Conservation (phyloP, 2,113 vertebrate species). For the Chlorocebus sabaeus region DNA sequence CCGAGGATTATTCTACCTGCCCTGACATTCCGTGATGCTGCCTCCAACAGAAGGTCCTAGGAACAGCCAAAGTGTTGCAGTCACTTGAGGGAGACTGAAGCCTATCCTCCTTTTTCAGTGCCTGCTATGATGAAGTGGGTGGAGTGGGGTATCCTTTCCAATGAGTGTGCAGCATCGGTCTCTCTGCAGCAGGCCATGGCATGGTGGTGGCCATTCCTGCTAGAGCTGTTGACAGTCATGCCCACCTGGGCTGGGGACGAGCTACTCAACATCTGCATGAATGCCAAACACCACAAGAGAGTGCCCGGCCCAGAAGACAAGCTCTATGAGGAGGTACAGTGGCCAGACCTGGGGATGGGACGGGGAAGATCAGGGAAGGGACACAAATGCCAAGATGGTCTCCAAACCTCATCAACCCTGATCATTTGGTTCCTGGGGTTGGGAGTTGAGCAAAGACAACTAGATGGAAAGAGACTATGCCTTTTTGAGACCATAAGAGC, state of each 20-base stretch:
- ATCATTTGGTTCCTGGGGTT: background rate
- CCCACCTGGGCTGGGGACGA: conserved; percentile 56
- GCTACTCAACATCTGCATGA: conserved; percentile 90
- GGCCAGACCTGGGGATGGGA: background rate
- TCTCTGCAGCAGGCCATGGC: conserved; percentile 58
- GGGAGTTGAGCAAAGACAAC: background rate
- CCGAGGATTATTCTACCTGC: background rate
- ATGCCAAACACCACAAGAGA: conserved; percentile 89
- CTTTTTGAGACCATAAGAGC: background rate
- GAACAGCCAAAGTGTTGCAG: background rate
- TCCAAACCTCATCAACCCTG: background rate
- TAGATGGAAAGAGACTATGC: background rate
- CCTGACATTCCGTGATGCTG: background rate
- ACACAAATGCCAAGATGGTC: background rate
- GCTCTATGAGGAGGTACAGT: conserved; percentile 58
- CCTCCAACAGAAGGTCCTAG: background rate
- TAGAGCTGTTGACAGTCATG: conserved; percentile 58
- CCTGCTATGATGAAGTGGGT: background rate
- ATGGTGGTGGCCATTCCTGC: conserved; percentile 46
- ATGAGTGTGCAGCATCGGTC: background rate
- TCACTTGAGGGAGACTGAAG: background rate
- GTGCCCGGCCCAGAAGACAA: conserved; percentile 87
- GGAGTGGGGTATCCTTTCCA: rapidly evolving
- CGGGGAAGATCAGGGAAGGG: background rate
- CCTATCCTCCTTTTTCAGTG: background rate